A percentile compares a stretch with the other conserved stretches of the same genome.
phyloP scores from a whole-genome alignment of 2,888 invertebrate genomes.

The Muscina levida region DNA sequence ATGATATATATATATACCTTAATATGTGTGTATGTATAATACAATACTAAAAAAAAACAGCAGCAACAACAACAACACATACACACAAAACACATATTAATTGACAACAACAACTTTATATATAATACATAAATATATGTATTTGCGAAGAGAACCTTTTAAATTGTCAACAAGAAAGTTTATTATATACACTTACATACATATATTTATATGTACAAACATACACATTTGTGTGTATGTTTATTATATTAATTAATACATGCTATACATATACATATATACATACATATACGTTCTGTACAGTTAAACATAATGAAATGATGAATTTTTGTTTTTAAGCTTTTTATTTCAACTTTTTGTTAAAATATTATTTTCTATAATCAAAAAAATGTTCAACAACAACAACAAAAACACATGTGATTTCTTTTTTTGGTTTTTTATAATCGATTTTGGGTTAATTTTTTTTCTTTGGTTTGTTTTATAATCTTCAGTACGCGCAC shows the following conservation, averaged over 20 bases:
- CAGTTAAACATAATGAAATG: too few species aligned
- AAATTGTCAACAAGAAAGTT: conserved; percentile 9
- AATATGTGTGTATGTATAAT: conserved; percentile 12
- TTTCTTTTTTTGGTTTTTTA: neutral
- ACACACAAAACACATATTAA: neutral
- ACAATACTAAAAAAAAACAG: conserved; percentile 58
- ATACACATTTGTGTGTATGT: neutral
- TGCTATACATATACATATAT: too few species aligned
- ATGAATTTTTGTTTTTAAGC: too few species aligned
- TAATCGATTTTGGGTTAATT: too few species aligned
- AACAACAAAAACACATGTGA: too few species aligned
- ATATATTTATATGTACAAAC: neutral
- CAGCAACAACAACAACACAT: conserved; percentile 35
- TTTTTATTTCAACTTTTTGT: too few species aligned
- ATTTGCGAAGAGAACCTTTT: neutral
- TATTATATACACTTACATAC: conserved; percentile 5
- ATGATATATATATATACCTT: conserved; percentile 10
- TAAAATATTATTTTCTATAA: neutral
- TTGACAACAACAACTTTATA: neutral
- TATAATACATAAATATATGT: neutral
- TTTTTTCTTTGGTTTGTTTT: too few species aligned
- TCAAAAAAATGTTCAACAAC: neutral
- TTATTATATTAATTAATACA: neutral
- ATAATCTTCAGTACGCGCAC: too few species aligned
- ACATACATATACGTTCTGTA: too few species aligned